Percentiles rank a stretch among this genome's conserved stretches.
Evolutionary conservation across 2,797 vertebrate species (phyloP).

Genomic region (Diceros bicornis): DNA sequence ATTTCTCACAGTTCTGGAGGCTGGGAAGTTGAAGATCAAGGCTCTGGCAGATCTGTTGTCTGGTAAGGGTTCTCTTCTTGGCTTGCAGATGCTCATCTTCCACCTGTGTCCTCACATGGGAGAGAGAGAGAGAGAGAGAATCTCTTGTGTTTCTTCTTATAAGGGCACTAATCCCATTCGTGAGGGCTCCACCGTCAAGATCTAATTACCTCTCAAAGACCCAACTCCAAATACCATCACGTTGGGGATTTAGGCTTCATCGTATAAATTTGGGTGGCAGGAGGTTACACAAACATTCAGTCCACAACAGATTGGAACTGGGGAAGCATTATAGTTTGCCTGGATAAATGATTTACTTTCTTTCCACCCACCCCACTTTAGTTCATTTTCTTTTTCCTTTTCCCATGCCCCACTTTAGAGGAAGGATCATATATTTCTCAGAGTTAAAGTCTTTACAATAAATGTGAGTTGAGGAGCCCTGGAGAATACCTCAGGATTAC

Average conservation of each 20-base stretch:
- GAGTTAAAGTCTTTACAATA: neutral
- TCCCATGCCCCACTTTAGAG: neutral
- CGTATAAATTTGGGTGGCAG: neutral
- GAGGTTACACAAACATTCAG: neutral
- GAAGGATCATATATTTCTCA: neutral
- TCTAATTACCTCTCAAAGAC: neutral
- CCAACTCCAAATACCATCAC: neutral
- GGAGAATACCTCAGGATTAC: neutral
- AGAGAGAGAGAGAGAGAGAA: neutral
- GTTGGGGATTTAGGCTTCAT: neutral
- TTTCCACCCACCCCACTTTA: neutral
- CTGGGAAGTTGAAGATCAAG: neutral
- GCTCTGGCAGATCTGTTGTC: neutral
- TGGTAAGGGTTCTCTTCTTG: neutral
- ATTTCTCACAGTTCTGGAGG: neutral
- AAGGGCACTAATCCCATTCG: neutral
- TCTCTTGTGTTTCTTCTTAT: neutral
- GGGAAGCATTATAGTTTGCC: neutral
- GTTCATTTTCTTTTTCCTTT: neutral
- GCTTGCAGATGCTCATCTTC: neutral
- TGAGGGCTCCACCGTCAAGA: neutral
- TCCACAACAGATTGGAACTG: neutral
- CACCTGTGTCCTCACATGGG: neutral
- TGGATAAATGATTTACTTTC: slow-evolving; percentile 56
- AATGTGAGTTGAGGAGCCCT: neutral